phyloP scores from a whole-genome alignment of 2,113 vertebrate genomes.

The Regulus satrapa region DNA sequence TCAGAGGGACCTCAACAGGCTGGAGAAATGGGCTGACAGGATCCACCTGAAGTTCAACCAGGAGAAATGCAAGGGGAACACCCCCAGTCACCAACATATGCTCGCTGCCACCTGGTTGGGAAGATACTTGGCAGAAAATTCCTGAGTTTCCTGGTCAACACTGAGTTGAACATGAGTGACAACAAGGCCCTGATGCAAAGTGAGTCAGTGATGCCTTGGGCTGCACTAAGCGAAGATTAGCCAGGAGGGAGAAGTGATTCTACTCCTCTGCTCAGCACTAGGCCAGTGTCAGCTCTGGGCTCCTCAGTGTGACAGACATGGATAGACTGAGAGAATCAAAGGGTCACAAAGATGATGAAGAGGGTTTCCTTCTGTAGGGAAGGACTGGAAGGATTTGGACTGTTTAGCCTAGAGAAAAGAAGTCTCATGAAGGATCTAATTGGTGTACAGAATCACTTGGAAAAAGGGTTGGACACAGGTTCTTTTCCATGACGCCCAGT shows the following conservation, averaged over 20 bases:
- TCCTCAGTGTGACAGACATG: background rate
- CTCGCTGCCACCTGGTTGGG: background rate
- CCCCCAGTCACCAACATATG: accelerated
- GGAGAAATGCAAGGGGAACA: background rate
- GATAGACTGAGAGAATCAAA: background rate
- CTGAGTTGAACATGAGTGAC: background rate
- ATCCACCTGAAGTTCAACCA: background rate
- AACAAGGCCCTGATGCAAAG: background rate
- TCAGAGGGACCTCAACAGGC: background rate
- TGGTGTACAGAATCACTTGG: background rate
- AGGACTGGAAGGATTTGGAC: background rate
- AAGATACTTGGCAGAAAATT: background rate
- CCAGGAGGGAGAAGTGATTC: background rate
- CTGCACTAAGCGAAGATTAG: background rate
- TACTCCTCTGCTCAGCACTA: background rate
- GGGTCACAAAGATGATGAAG: background rate
- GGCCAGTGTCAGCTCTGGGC: background rate
- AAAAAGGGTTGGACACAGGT: background rate
- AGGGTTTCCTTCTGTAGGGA: background rate
- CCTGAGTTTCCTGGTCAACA: background rate
- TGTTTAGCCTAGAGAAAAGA: background rate
- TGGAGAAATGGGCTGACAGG: background rate
- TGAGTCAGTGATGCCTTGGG: too few species aligned
- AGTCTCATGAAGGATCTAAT: background rate
- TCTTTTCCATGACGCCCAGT: background rate